Base-by-base conservation (phyloP, 2,113 vertebrate species). In the Aspiorhynchus laticeps region DNA sequence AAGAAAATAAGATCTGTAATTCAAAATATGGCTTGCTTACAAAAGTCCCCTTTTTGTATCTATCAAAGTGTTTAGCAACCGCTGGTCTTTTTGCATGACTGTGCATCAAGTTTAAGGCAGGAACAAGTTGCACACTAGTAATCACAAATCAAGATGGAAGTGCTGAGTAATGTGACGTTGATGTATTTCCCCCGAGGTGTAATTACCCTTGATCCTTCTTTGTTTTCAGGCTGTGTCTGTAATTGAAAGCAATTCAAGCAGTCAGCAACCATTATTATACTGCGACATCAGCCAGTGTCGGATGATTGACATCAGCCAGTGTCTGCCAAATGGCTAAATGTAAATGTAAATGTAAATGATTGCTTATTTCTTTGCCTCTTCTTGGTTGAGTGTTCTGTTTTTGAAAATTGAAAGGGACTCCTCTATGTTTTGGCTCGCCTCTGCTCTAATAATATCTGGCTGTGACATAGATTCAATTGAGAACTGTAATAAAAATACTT, bases 171-270 rank as follows among this genome's bases (percentile, higher is more conserved):
- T 79, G 59, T 78, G 79, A 71, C 61, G 51, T 6, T 83, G 74
- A 88, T 83, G 46, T 65, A 73, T 88, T 83, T 61, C 80, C 61
- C 51, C 36, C 0, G 84, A 83, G 48, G 85, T 84, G 73, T 84
- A 78, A 88, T 86, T 88, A 86, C 80, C 80, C 88, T 80, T 78
- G 48, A 83, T 84, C 80, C 80, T 73, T 21, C 80, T 65, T 88
- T 75, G 74, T 80, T 83, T 76, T 73, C 31, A 36, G 87, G 36
- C 56, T 14, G 28, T 67, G 59, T 79, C 67, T 80, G 75, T 89
- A 89, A 86, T 86, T 89, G 86, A 84, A 88, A 89, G 75, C 76
- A 86, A 84, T 86, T 75, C 53, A 77, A 80, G 86, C 84, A 89
- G 84, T 89, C 84, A 86, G 84, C 74, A 83, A 48, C 11, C 26